Percentiles rank a stretch among this genome's conserved stretches.
phyloP scores from a whole-genome alignment of 2,888 invertebrate species.

The Thymelicus lineola region DNA sequence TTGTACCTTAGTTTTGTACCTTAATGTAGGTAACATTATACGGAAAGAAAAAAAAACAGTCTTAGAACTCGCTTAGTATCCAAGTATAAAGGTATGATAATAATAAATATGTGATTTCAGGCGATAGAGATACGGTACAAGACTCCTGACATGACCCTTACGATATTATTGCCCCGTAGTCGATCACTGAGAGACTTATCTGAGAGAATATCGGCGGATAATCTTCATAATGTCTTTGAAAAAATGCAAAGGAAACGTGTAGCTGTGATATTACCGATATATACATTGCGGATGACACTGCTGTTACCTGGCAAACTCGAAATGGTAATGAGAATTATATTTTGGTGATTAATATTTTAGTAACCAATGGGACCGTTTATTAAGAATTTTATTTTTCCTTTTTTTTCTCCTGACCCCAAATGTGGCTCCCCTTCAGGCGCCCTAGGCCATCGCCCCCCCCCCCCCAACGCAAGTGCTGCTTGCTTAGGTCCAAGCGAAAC shows the following conservation, averaged over 20 bases:
- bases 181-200: conserved; percentile 58
- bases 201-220: conserved; percentile 49
- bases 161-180: conserved; percentile 67
- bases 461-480: too few relatives aligned
- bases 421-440: too few relatives aligned
- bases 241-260: conserved; percentile 60
- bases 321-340: conserved; percentile 54
- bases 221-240: conserved; percentile 51
- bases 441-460: too few relatives aligned
- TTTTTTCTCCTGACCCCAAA: too few relatives aligned
- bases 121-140: conserved; percentile 74
- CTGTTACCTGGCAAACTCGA: conserved; percentile 72
- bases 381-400: too few relatives aligned
- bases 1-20: too few relatives aligned
- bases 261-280: conserved; percentile 71
- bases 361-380: too few relatives aligned
- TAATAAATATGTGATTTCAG: conserved; percentile 52
- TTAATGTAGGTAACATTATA: conserved; percentile 54
- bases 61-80: too few relatives aligned
- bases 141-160: conserved; percentile 64
- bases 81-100: too few relatives aligned
- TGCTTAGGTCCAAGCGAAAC: too few relatives aligned
- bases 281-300: conserved; percentile 76
- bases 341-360: too few relatives aligned
- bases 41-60: conserved; percentile 55